Conservation (phyloP, 2,113 vertebrate species). For the Corythoichthys haematopterus region DNA sequence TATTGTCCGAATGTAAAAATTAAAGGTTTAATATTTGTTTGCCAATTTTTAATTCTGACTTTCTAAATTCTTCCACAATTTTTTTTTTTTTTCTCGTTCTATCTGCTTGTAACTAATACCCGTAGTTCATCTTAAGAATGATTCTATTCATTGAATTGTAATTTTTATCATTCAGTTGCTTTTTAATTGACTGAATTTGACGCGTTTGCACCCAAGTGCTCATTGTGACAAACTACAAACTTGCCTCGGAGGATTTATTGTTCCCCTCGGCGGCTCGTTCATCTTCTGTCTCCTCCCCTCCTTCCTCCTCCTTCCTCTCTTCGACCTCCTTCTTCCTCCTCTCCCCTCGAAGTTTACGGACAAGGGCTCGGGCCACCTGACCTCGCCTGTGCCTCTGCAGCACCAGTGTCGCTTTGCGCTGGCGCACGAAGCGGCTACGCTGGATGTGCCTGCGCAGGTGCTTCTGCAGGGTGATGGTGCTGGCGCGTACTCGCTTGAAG, state of each 20-base stretch:
- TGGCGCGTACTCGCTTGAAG: constrained; percentile 74
- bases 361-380: constrained; percentile 73
- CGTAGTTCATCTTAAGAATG: too few species aligned
- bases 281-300: constrained; percentile 62
- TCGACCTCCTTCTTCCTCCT: constrained; percentile 63
- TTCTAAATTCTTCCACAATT: too few species aligned
- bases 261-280: constrained; percentile 17
- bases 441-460: constrained; percentile 78
- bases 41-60: too few species aligned
- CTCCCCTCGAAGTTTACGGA: constrained; percentile 73
- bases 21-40: too few species aligned
- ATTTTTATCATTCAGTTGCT: too few species aligned
- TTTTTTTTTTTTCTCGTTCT: too few species aligned
- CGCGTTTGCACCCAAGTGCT: too few species aligned
- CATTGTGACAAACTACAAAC: not conserved
- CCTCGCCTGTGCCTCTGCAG: constrained; percentile 84
- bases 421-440: constrained; percentile 60
- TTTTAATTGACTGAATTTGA: too few species aligned
- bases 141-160: too few species aligned
- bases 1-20: too few species aligned
- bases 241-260: constrained; percentile 27
- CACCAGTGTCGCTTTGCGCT: constrained; percentile 70
- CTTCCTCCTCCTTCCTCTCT: constrained; percentile 60
- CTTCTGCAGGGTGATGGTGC: constrained; percentile 81
- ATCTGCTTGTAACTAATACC: too few species aligned